Conservation (phyloP, 1,140 invertebrate genomes). For the Wasmannia auropunctata region DNA sequence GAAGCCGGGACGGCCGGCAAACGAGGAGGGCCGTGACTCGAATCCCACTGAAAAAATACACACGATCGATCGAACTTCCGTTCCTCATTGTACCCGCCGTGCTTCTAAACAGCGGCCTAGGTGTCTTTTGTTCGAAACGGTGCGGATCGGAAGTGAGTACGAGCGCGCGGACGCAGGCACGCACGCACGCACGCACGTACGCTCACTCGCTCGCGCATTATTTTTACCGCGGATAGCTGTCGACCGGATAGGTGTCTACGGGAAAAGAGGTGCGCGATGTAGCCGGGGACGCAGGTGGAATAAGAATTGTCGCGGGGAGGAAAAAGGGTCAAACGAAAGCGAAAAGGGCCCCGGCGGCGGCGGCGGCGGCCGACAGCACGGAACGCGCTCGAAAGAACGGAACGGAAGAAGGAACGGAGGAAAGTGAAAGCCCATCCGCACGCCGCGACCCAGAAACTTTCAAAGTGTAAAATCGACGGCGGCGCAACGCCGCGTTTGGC, state of each 20-base stretch:
- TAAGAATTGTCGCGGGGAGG: conserved; percentile 59
- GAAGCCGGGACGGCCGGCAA: background rate
- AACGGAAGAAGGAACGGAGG: conserved; percentile 72
- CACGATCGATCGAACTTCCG: conserved; percentile 63
- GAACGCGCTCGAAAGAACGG: conserved; percentile 61
- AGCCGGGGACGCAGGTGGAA: conserved; percentile 58
- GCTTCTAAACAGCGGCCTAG: conserved; percentile 35
- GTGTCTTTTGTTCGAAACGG: conserved; percentile 46
- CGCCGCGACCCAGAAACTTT: conserved; percentile 75
- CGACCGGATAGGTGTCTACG: conserved; percentile 40
- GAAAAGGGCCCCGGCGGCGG: conserved; percentile 67
- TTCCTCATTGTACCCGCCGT: conserved; percentile 43
- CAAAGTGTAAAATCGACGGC: conserved; percentile 71
- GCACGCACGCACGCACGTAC: conserved; percentile 10
- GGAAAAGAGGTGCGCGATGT: conserved; percentile 34
- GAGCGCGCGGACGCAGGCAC: background rate
- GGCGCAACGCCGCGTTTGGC: conserved; percentile 46
- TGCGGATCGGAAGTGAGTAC: conserved; percentile 61
- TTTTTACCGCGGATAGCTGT: conserved; percentile 57
- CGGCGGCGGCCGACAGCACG: conserved; percentile 1
- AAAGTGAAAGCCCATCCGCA: conserved; percentile 75
- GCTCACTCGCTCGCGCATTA: conserved; percentile 32
- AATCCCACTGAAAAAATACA: conserved; percentile 25
- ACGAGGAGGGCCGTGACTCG: background rate
- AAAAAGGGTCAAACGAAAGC: conserved; percentile 66